These are phyloP conservation scores for Cassiopea andromeda DNA, from an alignment of 30 jellyfish, hydroid and myxozoan species.

Conservation along the genomic window DNA sequence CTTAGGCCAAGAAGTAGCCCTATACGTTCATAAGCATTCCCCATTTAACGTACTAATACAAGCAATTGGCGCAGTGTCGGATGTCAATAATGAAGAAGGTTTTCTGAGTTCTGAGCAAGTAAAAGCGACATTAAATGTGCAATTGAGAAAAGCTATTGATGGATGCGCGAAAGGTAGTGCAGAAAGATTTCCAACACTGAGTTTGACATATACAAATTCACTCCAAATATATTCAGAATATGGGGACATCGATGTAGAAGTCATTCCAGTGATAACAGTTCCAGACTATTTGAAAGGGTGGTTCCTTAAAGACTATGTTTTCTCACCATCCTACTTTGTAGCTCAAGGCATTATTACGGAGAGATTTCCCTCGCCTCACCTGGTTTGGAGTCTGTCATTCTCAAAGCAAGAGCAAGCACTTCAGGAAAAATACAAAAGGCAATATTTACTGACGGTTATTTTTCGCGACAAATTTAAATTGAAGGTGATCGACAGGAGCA, in stretches of 20 bases:
- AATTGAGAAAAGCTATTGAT: not conserved
- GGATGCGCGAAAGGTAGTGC: not conserved
- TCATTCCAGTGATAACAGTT: not conserved
- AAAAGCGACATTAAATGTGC: not conserved
- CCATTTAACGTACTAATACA: constrained; percentile 5
- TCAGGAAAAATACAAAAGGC: not conserved
- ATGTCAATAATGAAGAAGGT: not conserved
- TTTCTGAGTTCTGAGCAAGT: not conserved
- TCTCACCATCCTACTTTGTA: not conserved
- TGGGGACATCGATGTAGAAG: not conserved
- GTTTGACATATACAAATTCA: not conserved
- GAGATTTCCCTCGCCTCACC: not conserved
- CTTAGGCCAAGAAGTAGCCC: not conserved
- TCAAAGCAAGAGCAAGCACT: not conserved
- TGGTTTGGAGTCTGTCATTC: not conserved
- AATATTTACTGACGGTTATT: not conserved
- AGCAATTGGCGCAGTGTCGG: not conserved
- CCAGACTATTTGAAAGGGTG: not conserved
- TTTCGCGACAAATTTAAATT: constrained; percentile 5
- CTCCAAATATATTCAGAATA: not conserved
- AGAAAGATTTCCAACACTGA: not conserved
- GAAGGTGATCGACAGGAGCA: not conserved
- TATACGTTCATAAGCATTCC: not conserved
- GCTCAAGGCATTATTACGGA: not conserved
- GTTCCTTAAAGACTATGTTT: not conserved